phyloP scores from a whole-genome alignment of 2,797 vertebrate species.

The Amniataba percoides region DNA sequence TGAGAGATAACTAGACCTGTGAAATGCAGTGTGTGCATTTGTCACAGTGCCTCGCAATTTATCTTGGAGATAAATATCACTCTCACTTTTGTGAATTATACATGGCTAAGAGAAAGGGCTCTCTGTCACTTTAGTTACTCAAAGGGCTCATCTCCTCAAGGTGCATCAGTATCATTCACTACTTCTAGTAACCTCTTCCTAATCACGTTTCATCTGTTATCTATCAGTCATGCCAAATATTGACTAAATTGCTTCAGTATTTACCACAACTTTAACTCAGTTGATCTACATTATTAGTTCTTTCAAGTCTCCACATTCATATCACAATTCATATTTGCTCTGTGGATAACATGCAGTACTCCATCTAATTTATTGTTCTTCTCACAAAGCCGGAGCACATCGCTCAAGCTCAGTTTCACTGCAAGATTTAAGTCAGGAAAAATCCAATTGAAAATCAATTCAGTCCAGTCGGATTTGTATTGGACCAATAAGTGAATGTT shows the following conservation, averaged over 20 bases:
- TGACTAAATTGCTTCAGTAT: background rate
- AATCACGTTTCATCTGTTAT: background rate
- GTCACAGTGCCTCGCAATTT: slow-evolving; percentile 15
- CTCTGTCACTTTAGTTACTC: background rate
- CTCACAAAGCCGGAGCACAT: background rate
- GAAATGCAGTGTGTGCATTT: slow-evolving; percentile 19
- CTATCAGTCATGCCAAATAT: background rate
- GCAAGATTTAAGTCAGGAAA: slow-evolving; percentile 12
- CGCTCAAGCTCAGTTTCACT: slow-evolving; percentile 1
- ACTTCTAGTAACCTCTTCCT: background rate
- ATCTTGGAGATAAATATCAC: slow-evolving; percentile 47
- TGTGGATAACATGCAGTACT: background rate
- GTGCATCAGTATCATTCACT: background rate
- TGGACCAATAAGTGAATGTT: slow-evolving; percentile 13
- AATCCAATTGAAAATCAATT: slow-evolving; percentile 33
- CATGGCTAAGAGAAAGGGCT: slow-evolving; percentile 26
- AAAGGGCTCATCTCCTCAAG: background rate
- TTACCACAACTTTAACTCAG: background rate
- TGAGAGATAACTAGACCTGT: slow-evolving; percentile 12
- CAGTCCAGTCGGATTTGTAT: background rate
- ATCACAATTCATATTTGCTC: background rate
- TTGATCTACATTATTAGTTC: background rate
- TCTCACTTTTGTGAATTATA: slow-evolving; percentile 32
- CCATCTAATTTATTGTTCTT: background rate
- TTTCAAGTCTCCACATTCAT: background rate